Percentiles rank a stretch among this genome's conserved stretches.
These are phyloP conservation scores for Herpetotheres cachinnans DNA, from an alignment of 2,113 vertebrate species.

Conservation along the genomic window DNA sequence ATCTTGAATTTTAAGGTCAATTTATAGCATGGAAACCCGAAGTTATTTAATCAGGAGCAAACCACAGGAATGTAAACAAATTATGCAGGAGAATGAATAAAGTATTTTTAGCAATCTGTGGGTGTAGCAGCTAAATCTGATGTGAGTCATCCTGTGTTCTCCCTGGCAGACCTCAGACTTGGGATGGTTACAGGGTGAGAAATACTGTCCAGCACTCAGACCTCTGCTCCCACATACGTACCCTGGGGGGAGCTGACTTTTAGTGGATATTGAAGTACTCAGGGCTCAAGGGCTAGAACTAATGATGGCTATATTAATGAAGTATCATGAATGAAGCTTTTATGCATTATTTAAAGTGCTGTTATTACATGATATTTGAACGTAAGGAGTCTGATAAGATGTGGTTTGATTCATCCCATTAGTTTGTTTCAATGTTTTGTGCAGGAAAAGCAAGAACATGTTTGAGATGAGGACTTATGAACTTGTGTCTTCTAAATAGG, in stretches of 20 bases:
- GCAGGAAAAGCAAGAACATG: not conserved
- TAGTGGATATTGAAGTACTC: not conserved
- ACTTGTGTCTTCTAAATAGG: not conserved
- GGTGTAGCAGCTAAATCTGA: not conserved
- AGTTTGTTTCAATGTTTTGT: not conserved
- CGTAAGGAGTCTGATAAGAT: accelerated
- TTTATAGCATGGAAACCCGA: not conserved
- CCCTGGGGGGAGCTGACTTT: not conserved
- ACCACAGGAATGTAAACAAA: slow-evolving; percentile 27
- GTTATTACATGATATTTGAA: not conserved
- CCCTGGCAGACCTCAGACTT: not conserved
- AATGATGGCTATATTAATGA: no score
- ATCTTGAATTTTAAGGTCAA: not conserved
- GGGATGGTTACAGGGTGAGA: not conserved
- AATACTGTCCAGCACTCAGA: not conserved
- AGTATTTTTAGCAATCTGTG: not conserved
- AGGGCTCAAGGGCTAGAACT: not conserved
- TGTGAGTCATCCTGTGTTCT: not conserved
- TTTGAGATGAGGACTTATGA: not conserved
- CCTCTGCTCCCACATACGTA: not conserved
- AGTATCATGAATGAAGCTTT: not conserved
- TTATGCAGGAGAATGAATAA: not conserved
- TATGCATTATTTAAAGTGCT: not conserved
- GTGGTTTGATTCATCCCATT: not conserved
- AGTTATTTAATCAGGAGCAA: not conserved